These are phyloP conservation scores for Drosophila ohnishii DNA, from an alignment of 1,140 invertebrate species.

Conservation along the genomic window DNA sequence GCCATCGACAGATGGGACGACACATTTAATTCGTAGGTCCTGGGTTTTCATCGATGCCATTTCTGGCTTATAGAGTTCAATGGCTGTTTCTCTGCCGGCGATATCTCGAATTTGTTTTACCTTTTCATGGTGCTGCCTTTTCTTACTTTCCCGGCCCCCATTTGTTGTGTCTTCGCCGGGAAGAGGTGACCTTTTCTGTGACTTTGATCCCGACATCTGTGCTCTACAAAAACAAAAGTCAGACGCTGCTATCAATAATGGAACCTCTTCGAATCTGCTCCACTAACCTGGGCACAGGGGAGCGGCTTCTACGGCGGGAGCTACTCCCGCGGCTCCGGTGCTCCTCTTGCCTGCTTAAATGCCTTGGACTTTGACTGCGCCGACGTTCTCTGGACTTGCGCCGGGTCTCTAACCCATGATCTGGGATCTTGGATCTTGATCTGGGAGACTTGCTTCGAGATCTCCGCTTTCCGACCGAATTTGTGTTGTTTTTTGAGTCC, in stretches of 20 bases:
- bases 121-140: not conserved
- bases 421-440: not conserved
- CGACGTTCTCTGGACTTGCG: constrained; percentile 11
- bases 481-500: not conserved
- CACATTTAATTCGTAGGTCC: not conserved
- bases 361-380: constrained; percentile 35
- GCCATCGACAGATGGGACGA: not conserved
- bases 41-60: not conserved
- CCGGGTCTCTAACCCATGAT: not conserved
- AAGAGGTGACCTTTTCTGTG: not conserved
- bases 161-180: constrained; percentile 8
- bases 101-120: not conserved
- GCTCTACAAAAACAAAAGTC: constrained; percentile 14
- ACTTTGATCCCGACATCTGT: not conserved
- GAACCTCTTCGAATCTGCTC: not conserved
- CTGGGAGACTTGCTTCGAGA: constrained; percentile 21
- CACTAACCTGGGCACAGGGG: constrained; percentile 41
- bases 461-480: not conserved
- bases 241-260: constrained; percentile 23
- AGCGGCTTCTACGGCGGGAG: constrained; percentile 27
- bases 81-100: not conserved
- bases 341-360: not conserved
- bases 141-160: not conserved
- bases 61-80: constrained; percentile 6
- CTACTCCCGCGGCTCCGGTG: constrained; percentile 2